Percentiles rank a stretch among this genome's conserved stretches.
Evolutionary conservation across 2,113 vertebrate species (phyloP).

Genomic region (Alectura lathami): DNA sequence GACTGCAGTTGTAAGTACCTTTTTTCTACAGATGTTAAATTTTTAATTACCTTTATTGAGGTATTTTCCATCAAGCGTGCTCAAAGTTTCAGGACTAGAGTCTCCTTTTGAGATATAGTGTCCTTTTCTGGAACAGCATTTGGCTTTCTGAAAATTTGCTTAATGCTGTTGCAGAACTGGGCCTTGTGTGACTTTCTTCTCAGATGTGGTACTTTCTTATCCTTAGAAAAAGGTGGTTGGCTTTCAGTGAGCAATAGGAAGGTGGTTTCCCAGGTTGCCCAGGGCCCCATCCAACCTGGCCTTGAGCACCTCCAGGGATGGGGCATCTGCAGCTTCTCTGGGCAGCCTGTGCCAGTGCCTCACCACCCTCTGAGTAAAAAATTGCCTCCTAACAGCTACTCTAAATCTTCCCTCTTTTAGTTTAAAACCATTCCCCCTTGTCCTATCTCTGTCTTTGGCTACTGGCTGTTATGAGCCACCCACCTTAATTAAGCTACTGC

Average conservation of each 20-base stretch:
- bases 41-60: background rate
- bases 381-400: background rate
- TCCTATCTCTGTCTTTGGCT: background rate
- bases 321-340: background rate
- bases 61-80: background rate
- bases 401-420: background rate
- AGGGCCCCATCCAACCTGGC: background rate
- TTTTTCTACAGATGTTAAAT: background rate
- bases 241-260: background rate
- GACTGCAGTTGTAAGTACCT: background rate
- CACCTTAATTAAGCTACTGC: background rate
- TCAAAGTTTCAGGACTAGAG: background rate
- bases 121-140: background rate
- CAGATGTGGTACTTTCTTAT: background rate
- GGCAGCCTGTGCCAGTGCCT: background rate
- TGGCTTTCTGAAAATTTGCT: background rate
- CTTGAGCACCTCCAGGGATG: background rate
- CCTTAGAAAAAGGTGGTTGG: background rate
- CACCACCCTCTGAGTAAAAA: background rate
- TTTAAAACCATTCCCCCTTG: background rate
- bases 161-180: background rate
- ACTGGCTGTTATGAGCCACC: background rate
- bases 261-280: background rate
- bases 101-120: background rate
- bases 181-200: background rate